Evolutionary conservation across 2,797 vertebrate genomes (phyloP).

Genomic region (Momotus momota): DNA sequence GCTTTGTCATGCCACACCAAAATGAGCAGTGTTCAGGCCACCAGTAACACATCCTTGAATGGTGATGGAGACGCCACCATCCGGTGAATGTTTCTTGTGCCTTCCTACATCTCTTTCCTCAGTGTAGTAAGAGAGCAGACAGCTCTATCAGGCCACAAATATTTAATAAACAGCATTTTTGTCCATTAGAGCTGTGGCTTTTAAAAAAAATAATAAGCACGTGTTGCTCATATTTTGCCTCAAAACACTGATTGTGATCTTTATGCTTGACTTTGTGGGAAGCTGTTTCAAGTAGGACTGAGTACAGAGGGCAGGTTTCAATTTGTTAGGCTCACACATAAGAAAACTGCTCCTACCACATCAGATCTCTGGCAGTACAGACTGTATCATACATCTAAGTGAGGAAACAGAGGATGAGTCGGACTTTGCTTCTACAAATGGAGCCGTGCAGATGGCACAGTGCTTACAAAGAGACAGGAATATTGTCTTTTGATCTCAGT

Average conservation of each 20-base stretch:
- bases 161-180: neutral
- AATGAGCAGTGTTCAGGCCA: neutral
- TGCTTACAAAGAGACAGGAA: conserved; percentile 42
- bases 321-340: neutral
- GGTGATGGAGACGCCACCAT: neutral
- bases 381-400: conserved; percentile 40
- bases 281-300: neutral
- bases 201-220: neutral
- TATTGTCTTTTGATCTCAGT: conserved; percentile 69
- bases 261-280: conserved; percentile 29
- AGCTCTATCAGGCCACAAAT: neutral
- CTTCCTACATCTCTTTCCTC: neutral
- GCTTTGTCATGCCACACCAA: neutral
- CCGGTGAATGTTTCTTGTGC: neutral
- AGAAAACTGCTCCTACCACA: neutral
- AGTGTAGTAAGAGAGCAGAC: neutral
- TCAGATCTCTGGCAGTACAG: conserved; percentile 27
- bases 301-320: conserved; percentile 3
- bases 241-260: conserved; percentile 31
- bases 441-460: conserved; percentile 54
- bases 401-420: conserved; percentile 1
- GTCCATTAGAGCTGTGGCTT: neutral
- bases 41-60: rapidly evolving
- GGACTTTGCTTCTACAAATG: conserved; percentile 47
- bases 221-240: neutral